Evolutionary conservation across 92 coral and sea anemone genomes (phyloP).

Genomic region (Siderastrea radians): DNA sequence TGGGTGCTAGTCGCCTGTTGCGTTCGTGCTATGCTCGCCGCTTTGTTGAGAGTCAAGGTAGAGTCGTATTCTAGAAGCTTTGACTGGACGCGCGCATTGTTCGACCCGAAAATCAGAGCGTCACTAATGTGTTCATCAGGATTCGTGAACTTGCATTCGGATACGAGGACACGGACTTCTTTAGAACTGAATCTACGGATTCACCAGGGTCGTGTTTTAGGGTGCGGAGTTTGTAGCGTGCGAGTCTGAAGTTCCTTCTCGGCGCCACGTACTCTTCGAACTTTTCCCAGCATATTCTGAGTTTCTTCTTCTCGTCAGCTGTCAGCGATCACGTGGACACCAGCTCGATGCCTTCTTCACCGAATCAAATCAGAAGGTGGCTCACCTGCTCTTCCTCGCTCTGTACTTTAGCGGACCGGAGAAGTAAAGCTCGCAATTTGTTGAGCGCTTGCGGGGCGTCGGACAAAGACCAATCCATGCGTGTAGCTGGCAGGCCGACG

Average conservation of each 20-base stretch:
- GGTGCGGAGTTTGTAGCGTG: constrained; percentile 4
- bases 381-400: constrained; percentile 49
- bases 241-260: constrained; percentile 69
- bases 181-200: neutral
- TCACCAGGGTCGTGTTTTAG: neutral
- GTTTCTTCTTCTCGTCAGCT: constrained; percentile 44
- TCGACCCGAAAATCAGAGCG: neutral
- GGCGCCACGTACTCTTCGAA: constrained; percentile 68
- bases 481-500: constrained; percentile 65
- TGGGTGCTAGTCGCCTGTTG: constrained; percentile 9
- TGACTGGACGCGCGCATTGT: neutral
- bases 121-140: neutral
- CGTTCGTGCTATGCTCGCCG: neutral
- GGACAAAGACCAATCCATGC: constrained; percentile 71
- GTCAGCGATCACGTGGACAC: constrained; percentile 73
- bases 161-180: neutral
- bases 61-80: neutral
- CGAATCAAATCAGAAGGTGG: constrained; percentile 54
- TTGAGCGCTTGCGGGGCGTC: constrained; percentile 71
- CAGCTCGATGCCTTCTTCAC: constrained; percentile 76
- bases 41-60: neutral
- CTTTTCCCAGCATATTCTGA: constrained; percentile 65
- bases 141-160: neutral
- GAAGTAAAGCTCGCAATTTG: constrained; percentile 73
- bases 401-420: constrained; percentile 61